phyloP scores from a whole-genome alignment of 2,113 vertebrate genomes.

The Pogonocichla stellata region DNA sequence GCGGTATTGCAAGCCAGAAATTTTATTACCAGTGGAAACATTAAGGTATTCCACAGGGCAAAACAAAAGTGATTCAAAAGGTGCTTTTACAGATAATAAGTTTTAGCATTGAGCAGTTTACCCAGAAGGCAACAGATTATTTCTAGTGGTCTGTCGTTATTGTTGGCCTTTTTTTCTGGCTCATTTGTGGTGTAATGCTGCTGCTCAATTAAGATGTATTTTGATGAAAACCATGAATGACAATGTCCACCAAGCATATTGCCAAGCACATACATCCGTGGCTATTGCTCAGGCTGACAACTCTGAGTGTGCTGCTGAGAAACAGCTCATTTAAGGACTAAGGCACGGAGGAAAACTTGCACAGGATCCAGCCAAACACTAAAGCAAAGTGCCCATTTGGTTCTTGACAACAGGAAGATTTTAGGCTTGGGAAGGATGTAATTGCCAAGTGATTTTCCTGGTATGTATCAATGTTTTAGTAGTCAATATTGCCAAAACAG shows the following conservation, averaged over 20 bases:
- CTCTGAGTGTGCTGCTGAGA: neutral
- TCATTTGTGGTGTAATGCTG: slow-evolving; percentile 52
- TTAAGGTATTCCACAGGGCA: slow-evolving; percentile 70
- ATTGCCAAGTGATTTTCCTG: neutral
- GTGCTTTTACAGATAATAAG: slow-evolving; percentile 67
- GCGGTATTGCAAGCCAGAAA: slow-evolving; percentile 56
- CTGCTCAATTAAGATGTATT: slow-evolving; percentile 54
- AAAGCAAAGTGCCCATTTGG: neutral
- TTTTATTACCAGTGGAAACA: slow-evolving; percentile 63
- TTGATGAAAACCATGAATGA: neutral
- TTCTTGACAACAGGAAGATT: neutral
- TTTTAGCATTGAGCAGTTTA: slow-evolving; percentile 57
- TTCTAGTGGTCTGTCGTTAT: slow-evolving; percentile 52
- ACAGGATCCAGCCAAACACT: neutral
- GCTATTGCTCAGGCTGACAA: neutral
- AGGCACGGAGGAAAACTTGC: neutral
- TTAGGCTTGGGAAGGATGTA: neutral
- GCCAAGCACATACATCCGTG: neutral
- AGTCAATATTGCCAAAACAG: neutral
- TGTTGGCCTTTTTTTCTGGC: slow-evolving; percentile 34
- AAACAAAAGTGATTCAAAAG: slow-evolving; percentile 73
- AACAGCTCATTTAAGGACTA: neutral
- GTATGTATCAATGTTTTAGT: rapidly evolving
- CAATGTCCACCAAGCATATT: neutral
- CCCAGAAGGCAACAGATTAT: slow-evolving; percentile 35